Evolutionary conservation across 1,140 invertebrate species (phyloP).

Genomic region (Aphelinus certus): DNA sequence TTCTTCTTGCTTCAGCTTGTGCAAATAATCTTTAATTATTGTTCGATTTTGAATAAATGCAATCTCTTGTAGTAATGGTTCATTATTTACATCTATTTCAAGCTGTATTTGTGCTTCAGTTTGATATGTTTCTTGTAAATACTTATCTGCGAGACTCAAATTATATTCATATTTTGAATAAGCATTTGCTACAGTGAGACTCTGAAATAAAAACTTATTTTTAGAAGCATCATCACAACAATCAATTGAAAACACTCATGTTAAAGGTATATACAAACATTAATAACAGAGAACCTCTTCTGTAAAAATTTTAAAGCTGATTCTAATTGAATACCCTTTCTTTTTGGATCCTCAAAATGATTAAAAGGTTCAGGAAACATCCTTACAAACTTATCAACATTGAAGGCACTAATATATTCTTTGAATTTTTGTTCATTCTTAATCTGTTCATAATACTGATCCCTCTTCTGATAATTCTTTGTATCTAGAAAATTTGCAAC

Average conservation of each 20-base stretch:
- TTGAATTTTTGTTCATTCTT: constrained; percentile 56
- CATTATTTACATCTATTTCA: constrained; percentile 52
- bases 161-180: constrained; percentile 46
- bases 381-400: constrained; percentile 66
- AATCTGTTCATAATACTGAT: constrained; percentile 57
- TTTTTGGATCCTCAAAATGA: constrained; percentile 63
- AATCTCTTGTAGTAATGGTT: constrained; percentile 63
- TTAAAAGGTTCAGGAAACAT: constrained; percentile 68
- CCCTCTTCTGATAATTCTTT: constrained; percentile 42
- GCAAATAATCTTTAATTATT: constrained; percentile 59
- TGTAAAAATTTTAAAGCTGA: constrained; percentile 56
- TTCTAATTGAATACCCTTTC: constrained; percentile 49
- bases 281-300: constrained; percentile 46
- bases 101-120: constrained; percentile 19
- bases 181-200: constrained; percentile 13
- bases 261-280: constrained; percentile 41
- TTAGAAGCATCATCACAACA: not conserved
- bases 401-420: constrained; percentile 61
- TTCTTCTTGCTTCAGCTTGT: constrained; percentile 51
- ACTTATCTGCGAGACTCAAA: constrained; percentile 49
- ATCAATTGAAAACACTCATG: not conserved
- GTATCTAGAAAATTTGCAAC: constrained; percentile 39
- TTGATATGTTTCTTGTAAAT: constrained; percentile 38
- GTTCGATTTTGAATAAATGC: constrained; percentile 65
- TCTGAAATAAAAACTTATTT: not conserved